phyloP scores from a whole-genome alignment of 2,888 invertebrate genomes.

The Troilus luridus region DNA sequence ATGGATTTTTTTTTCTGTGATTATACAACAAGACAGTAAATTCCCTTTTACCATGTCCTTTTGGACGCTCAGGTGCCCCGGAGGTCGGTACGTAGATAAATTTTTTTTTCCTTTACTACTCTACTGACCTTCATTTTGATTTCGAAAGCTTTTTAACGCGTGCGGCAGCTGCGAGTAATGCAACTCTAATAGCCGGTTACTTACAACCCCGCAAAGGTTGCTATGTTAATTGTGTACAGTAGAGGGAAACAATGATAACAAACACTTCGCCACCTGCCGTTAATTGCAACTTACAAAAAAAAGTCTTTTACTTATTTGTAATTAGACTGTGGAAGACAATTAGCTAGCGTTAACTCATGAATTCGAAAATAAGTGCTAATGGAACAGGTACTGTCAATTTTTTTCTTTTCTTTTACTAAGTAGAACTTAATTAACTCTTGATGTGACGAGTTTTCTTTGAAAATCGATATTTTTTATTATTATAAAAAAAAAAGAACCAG shows the following conservation, averaged over 20 bases:
- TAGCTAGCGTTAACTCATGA: neutral
- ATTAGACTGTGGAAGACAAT: neutral
- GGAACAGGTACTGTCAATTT: neutral
- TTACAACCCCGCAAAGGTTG: neutral
- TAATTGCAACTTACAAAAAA: neutral
- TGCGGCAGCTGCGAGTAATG: neutral
- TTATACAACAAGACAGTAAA: neutral
- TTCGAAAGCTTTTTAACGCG: neutral
- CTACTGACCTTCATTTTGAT: conserved; percentile 25
- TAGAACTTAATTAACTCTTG: neutral
- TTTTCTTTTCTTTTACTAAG: neutral
- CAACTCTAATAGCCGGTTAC: neutral
- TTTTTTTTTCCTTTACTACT: neutral
- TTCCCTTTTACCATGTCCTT: neutral
- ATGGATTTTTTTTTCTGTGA: neutral
- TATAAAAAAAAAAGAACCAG: too few species aligned
- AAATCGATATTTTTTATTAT: neutral
- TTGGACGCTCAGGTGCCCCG: neutral
- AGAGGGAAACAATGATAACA: neutral
- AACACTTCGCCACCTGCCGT: neutral
- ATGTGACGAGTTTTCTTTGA: neutral
- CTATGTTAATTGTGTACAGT: neutral
- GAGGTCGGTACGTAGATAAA: neutral
- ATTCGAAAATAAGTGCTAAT: neutral
- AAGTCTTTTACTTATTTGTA: neutral